Percentiles rank a stretch among this genome's conserved stretches.
Evolutionary conservation across 2,888 invertebrate species (phyloP).

Genomic region (Tupiocoris notatus): DNA sequence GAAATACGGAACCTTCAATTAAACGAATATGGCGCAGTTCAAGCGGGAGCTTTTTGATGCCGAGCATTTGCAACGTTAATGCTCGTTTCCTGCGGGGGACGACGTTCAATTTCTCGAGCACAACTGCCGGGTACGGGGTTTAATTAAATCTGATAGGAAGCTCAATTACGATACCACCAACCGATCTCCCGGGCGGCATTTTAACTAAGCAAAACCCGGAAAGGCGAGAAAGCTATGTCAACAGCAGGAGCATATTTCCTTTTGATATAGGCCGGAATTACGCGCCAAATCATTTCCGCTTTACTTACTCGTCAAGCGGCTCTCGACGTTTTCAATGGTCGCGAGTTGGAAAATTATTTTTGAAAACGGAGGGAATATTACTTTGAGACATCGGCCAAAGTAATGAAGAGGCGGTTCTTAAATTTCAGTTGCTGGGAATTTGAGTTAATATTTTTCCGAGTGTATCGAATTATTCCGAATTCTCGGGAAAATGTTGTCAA

Average conservation of each 20-base stretch:
- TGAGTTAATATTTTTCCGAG: no score
- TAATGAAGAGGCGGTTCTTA: no score
- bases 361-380: no score
- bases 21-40: not conserved
- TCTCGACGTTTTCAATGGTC: no score
- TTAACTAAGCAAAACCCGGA: not conserved
- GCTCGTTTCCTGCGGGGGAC: not conserved
- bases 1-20: not conserved
- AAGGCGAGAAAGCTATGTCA: not conserved
- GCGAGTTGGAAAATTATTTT: no score
- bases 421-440: no score
- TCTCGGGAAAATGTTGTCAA: no score
- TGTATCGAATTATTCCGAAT: no score
- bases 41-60: not conserved
- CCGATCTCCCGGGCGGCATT: not conserved
- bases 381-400: no score
- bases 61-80: not conserved
- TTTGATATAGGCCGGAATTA: no score
- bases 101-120: conserved; percentile 2
- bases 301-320: no score
- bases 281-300: no score
- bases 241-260: not conserved
- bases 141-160: conserved; percentile 27
- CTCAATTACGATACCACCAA: conserved; percentile 5
- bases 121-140: not conserved